Conservation (phyloP, 2,113 vertebrate genomes). For the Aphyosemion australe region DNA sequence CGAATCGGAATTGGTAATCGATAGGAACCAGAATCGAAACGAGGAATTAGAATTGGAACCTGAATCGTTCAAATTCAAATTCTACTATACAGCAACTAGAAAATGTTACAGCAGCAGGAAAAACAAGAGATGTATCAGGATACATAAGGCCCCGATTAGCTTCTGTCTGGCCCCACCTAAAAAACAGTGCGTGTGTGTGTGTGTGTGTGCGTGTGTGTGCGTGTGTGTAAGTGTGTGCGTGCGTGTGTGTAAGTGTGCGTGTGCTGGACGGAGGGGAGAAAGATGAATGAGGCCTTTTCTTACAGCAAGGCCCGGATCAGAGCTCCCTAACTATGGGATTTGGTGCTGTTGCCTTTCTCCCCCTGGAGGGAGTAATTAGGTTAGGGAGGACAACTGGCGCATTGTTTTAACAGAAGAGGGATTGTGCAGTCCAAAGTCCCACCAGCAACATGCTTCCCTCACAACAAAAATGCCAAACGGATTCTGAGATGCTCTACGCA, state of each 20-base stretch:
- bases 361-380: constrained; percentile 83
- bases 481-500: constrained; percentile 55
- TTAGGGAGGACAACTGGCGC: constrained; percentile 82
- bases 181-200: constrained; percentile 37
- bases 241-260: constrained; percentile 29
- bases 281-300: constrained; percentile 80
- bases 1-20: too few species aligned
- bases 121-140: constrained; percentile 40
- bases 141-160: constrained; percentile 40
- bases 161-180: constrained; percentile 23
- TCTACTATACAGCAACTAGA: too few species aligned
- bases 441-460: constrained; percentile 80
- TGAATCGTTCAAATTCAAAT: too few species aligned
- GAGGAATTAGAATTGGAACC: too few species aligned
- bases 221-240: constrained; percentile 15
- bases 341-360: constrained; percentile 80
- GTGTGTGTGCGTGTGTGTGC: not conserved
- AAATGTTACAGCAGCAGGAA: constrained; percentile 6
- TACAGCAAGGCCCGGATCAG: constrained; percentile 77
- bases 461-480: constrained; percentile 76
- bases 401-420: constrained; percentile 85
- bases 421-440: constrained; percentile 82
- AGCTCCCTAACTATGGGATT: constrained; percentile 80
- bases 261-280: constrained; percentile 41
- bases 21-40: too few species aligned